Base-by-base conservation (phyloP, 1,140 invertebrate species). In the Heliothis virescens region DNA sequence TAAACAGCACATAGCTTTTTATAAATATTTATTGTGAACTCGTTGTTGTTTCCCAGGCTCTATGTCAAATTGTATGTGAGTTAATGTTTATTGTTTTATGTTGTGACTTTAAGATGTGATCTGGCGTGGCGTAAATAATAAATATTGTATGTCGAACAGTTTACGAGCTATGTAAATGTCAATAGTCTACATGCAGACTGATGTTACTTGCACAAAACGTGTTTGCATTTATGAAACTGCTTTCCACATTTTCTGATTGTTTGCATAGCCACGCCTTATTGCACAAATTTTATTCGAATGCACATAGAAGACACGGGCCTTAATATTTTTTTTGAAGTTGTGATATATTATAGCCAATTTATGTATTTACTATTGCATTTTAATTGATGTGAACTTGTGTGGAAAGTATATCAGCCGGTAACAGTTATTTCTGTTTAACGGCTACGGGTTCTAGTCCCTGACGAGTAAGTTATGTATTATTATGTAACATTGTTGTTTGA, bases 331-430 rank as follows among this genome's bases (percentile, higher is more conserved):
- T 18, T 55, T 72, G 7, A 55, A 9, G 34, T 72, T 55, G 69
- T 72, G 69, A 72, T 72, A 72, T 72, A 72, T 57, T 72, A 47
- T 72, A 72, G 18, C 69, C 16, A 29, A 71, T 71, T 72, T 72
- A 55, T 71, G 48, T 71, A 71, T 5, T 67, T 41, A 41, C 34
- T 41, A 9, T 26, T 55, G 67, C 50, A 71, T 71, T 71, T 71
- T n/a, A 71, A 29, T 53, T 53, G 15, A 55, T 26, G 67, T 71
- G 69, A 11, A 63, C 67, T 15, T 29, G 50, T 53, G 67, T 67
- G 10, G 15, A 55, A 57, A 41, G 4, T 57, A 50, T 72, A 16
- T 53, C 48, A 21, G 48, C 18, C 67, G 67, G 26, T 18, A 29
- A 53, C 63, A 67, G 7, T 47, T 60, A 63, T n/a, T 67, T 12